Evolutionary conservation across 2,888 invertebrate genomes (phyloP), one percentile per base, ranked within the genome.

Genomic region (Galeruca laticollis): DNA sequence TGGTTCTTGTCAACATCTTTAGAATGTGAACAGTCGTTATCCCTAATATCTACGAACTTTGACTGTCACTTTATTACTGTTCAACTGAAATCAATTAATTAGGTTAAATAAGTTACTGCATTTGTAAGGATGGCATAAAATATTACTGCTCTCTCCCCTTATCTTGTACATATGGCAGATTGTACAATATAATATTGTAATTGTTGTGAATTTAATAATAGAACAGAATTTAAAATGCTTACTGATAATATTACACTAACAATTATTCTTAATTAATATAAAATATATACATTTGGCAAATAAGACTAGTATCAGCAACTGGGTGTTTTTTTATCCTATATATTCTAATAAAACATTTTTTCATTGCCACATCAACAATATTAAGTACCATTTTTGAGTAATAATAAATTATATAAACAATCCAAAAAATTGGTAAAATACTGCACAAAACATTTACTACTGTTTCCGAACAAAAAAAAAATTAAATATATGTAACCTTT

Each of bases 221-320:
- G 0, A 40, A n/a, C 3, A 40, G n/a, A 40, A 40, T 40, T 40
- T 13, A 40, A 13, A n/a, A n/a, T 40, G n/a, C n/a, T 40, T 5
- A 6, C 40, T 40, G 40, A 40, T n/a, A n/a, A 11, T n/a, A 13
- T 33, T 43, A 43, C n/a, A n/a, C n/a, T n/a, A 15, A 43, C 13
- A 40, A 47, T 18, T 47, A 47, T 15, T 15, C 9, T 47, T 1
- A 47, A 47, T 9, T 20, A 59, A 35, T 35, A 59, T 10, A 59
- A 18, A 43, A 31, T 60, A 60, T 47, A 60, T 60, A 60, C 60
- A 60, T 60, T 60, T 60, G 60, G 60, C 60, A 60, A 60, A 60
- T 47, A 31, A 60, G 60, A 60, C 60, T 60, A 60, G 60, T 43
- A 60, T 31, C 15, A 57, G 56, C 35, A 57, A 35, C 4, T 35